Base-by-base conservation (phyloP, 92 coral and sea anemone species). In the Porites cylindrica region DNA sequence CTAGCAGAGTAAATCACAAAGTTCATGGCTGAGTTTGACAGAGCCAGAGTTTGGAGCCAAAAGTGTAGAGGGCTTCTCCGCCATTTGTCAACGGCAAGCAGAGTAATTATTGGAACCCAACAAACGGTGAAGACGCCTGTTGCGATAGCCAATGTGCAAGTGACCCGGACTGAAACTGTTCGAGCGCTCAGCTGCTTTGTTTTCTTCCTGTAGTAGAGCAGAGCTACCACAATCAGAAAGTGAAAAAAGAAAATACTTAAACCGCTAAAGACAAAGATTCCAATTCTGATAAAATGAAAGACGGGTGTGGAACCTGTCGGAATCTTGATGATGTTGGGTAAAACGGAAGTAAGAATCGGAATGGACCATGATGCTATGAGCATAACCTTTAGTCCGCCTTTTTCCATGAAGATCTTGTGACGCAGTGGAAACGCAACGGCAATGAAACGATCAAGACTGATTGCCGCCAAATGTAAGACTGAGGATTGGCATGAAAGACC, bases 1-100 rank as follows among this genome's bases (percentile, higher is more conserved):
- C 79, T 83, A 10, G 81, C 78, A 43, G 71, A 75, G 76, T 88
- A 88, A 70, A 89, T 76, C 66, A 84, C 52, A 70, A 89, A 89
- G 89, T 89, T 89, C 92, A 89, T 89, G 65, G 89, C 85, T 0
- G 89, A 83, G 89, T 89, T 83, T 18, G 88, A 88, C 60, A 88
- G 51, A 23, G 83, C 83, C 13, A 77, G 63, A n/a, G 92, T 82
- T 1, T 85, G 66, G 13, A 89, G 54, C 92, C 92, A 89, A 88
- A 89, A 83, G 75, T 77, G 70, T 1, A 84, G 69, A 21, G 86
- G 73, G 6, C 89, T 82, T 23, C 82, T 58, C 5, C 61, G 23
- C 21, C 84, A 8, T 50, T 51, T 51, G 4, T 11, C 64, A 20
- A 47, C 12, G 3, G 62, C 19, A 20, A 51, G 54, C 47, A 52